Percentiles rank a stretch among this genome's conserved stretches.
phyloP scores from a whole-genome alignment of 2,797 vertebrate species.

The Anguilla anguilla region DNA sequence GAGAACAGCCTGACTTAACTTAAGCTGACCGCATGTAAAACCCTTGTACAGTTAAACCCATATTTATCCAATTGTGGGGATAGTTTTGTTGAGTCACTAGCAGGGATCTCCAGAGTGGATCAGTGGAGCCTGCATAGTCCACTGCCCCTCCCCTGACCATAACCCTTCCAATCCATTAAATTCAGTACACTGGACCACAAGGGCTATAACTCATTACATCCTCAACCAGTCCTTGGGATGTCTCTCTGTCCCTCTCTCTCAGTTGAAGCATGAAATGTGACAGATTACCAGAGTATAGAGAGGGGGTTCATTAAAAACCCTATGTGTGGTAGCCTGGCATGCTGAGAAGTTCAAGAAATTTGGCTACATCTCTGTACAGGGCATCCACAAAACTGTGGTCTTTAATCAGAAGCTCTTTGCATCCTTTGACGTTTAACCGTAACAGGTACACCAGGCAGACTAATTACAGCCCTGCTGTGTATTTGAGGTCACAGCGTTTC shows the following conservation, averaged over 20 bases:
- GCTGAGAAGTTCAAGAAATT: background rate
- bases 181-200: constrained; percentile 4
- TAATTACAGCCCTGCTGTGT: background rate
- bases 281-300: background rate
- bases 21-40: background rate
- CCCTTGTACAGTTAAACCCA: background rate
- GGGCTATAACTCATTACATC: background rate
- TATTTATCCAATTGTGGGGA: constrained; percentile 5
- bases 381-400: background rate
- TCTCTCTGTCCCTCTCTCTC: background rate
- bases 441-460: background rate
- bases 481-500: background rate
- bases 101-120: background rate
- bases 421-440: background rate
- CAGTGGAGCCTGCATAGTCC: background rate
- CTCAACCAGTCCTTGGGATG: background rate
- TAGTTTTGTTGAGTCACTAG: background rate
- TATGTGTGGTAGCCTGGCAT: background rate
- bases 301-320: background rate
- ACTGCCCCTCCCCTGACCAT: background rate
- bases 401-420: background rate
- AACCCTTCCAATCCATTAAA: constrained; percentile 1
- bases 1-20: background rate
- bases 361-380: background rate
- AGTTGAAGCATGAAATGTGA: background rate